These are phyloP conservation scores for Chlorospingus flavigularis DNA, from an alignment of 2,797 vertebrate species.

Conservation along the genomic window DNA sequence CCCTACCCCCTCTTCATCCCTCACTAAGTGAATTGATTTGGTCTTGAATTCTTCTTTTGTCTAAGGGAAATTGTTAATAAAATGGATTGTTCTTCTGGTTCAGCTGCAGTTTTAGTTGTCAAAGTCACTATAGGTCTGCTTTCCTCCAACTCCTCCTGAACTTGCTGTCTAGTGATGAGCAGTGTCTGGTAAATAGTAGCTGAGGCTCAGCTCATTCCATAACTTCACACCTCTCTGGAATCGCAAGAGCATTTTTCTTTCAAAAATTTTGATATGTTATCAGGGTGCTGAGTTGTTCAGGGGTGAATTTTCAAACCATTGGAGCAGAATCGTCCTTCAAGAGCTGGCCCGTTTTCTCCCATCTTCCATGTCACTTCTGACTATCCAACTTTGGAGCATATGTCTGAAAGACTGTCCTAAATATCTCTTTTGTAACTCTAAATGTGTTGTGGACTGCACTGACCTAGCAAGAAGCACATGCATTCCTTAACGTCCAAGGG, in stretches of 20 bases:
- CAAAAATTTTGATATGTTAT: background rate
- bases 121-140: background rate
- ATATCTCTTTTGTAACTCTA: background rate
- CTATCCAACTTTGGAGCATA: accelerated
- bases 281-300: background rate
- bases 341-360: background rate
- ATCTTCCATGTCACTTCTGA: background rate
- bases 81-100: background rate
- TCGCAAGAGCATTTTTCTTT: background rate
- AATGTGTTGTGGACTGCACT: accelerated
- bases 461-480: background rate
- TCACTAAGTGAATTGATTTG: background rate
- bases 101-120: background rate
- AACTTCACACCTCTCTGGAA: background rate
- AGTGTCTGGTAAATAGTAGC: background rate
- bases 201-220: background rate
- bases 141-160: background rate
- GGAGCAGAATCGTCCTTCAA: background rate
- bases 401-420: background rate
- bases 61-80: background rate
- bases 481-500: background rate
- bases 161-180: accelerated
- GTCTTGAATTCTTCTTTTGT: background rate
- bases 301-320: background rate
- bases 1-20: background rate